A percentile compares a stretch with the other conserved stretches of the same genome.
These are phyloP conservation scores for Dinocampus coccinellae DNA, from an alignment of 2,888 invertebrate genomes.

Conservation along the genomic window DNA sequence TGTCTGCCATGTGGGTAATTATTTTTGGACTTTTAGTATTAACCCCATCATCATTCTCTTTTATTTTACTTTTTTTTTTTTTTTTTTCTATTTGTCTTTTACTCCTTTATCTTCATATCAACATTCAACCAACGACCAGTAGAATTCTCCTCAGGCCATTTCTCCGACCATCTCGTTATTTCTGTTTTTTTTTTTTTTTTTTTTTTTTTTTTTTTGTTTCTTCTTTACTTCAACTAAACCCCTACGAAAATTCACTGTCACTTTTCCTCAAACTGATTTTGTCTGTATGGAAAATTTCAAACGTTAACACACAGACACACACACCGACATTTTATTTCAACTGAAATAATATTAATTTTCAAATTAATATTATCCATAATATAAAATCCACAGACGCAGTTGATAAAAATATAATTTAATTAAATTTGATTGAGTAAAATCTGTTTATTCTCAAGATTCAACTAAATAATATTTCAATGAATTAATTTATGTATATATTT, in stretches of 20 bases:
- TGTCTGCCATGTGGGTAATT: constrained; percentile 69
- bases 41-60: too few relatives aligned
- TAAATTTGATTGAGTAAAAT: not conserved
- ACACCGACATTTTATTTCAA: too few relatives aligned
- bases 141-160: constrained; percentile 15
- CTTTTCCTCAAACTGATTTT: not conserved
- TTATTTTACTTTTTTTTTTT: too few relatives aligned
- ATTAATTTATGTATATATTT: not conserved
- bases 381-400: not conserved
- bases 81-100: constrained; percentile 45
- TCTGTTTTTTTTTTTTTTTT: not conserved
- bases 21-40: constrained; percentile 67
- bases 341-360: not conserved
- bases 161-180: not conserved
- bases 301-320: too few relatives aligned
- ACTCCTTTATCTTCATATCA: constrained; percentile 29
- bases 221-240: not conserved
- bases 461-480: not conserved
- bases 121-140: not conserved
- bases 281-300: too few relatives aligned
- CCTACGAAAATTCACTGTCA: not conserved
- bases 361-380: not conserved
- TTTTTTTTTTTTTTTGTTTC: too few relatives aligned
- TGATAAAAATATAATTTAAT: not conserved
- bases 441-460: not conserved